Percentiles rank a stretch among this genome's conserved stretches.
Conservation (phyloP, 2,888 invertebrate genomes). For the Lucinisca nassula region DNA sequence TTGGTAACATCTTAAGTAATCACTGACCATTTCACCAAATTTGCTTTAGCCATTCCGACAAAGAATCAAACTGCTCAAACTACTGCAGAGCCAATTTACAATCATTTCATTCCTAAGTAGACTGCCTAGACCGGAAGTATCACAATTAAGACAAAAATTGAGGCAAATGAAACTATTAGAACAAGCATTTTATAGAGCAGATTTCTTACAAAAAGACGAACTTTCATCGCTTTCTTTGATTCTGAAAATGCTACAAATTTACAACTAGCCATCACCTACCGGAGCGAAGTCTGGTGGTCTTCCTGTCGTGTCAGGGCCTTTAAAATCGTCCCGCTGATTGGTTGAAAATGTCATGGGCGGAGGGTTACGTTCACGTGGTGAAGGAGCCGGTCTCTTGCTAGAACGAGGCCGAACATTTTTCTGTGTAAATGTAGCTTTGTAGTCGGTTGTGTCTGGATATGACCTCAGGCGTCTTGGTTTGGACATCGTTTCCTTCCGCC, state of each 20-base stretch:
- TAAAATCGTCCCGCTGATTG: conserved; percentile 83
- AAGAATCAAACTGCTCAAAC: conserved; percentile 45
- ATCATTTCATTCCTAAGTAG: conserved; percentile 41
- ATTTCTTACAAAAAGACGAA: no score
- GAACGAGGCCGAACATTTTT: conserved; percentile 81
- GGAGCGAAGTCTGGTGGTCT: conserved; percentile 78
- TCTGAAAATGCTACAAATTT: no score
- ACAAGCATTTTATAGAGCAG: no score
- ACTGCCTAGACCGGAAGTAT: no score
- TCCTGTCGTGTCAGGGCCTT: conserved; percentile 71
- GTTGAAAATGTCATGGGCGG: conserved; percentile 84
- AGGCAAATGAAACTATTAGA: no score
- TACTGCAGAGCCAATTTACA: conserved; percentile 47
- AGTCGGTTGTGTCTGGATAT: conserved; percentile 79
- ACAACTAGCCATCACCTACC: conserved; percentile 74
- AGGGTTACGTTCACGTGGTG: conserved; percentile 77
- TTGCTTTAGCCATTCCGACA: conserved; percentile 30
- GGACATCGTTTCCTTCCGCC: conserved; percentile 63
- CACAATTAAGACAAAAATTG: no score
- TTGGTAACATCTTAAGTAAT: conserved; percentile 22
- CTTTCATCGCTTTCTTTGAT: no score
- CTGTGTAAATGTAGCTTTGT: conserved; percentile 79
- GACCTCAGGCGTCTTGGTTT: conserved; percentile 63
- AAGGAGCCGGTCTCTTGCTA: conserved; percentile 83
- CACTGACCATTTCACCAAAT: conserved; percentile 38